Conservation (phyloP, 2,113 vertebrate species). For the Kryptolebias marmoratus region DNA sequence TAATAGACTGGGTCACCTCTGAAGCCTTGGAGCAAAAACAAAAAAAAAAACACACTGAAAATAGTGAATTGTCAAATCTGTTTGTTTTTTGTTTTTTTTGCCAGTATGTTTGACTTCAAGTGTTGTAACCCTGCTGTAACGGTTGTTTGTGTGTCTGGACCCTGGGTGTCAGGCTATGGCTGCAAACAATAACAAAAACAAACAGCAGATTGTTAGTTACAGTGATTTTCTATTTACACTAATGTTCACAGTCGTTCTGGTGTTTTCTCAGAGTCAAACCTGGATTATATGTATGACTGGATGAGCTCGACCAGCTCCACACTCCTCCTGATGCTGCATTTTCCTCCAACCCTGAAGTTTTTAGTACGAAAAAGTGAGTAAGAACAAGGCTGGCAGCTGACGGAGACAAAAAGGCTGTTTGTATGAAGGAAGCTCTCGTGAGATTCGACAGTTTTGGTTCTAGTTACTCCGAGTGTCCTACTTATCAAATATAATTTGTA, state of each 20-base stretch:
- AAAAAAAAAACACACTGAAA: constrained; percentile 23
- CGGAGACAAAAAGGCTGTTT: constrained; percentile 14
- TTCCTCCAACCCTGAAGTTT: constrained; percentile 3
- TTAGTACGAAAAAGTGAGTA: constrained; percentile 7
- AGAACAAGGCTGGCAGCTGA: not conserved
- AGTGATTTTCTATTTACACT: constrained; percentile 7
- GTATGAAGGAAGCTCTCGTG: constrained; percentile 58
- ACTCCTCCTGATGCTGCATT: not conserved
- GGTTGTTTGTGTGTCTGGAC: constrained; percentile 49
- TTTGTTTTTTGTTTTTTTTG: constrained; percentile 2
- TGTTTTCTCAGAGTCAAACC: constrained; percentile 5
- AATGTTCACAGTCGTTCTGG: constrained; percentile 33
- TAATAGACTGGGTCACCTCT: constrained; percentile 52
- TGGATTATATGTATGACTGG: not conserved
- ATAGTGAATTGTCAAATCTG: constrained; percentile 50
- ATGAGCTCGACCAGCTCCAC: not conserved
- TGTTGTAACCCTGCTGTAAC: constrained; percentile 56
- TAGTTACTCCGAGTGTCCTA: constrained; percentile 7
- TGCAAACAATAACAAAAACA: constrained; percentile 9
- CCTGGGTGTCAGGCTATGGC: constrained; percentile 53
- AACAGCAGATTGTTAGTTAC: constrained; percentile 22
- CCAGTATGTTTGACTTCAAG: constrained; percentile 44
- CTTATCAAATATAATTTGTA: constrained; percentile 31
- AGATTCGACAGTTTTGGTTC: constrained; percentile 57
- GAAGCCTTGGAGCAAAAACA: constrained; percentile 5